phyloP scores from a whole-genome alignment of 2,797 vertebrate species.

The Amblyraja radiata region DNA sequence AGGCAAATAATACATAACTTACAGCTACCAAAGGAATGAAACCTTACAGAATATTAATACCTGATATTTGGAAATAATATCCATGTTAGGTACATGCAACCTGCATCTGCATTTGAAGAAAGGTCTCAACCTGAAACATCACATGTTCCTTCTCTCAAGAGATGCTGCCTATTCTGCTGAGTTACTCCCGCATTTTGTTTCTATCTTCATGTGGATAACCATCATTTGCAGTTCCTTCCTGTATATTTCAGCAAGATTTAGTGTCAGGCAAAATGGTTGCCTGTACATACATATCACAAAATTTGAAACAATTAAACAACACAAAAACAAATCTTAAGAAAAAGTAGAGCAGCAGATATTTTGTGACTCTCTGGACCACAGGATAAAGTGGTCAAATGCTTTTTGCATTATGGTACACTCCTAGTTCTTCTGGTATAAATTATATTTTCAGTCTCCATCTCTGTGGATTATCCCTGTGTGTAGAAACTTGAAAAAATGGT shows the following conservation, averaged over 20 bases:
- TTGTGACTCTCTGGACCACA: not conserved
- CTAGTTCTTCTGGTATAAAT: not conserved
- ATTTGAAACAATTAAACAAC: too few relatives aligned
- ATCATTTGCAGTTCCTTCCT: too few relatives aligned
- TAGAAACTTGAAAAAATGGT: not conserved
- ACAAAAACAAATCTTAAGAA: too few relatives aligned
- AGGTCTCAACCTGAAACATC: too few relatives aligned
- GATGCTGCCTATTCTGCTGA: too few relatives aligned
- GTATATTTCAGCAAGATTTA: not conserved
- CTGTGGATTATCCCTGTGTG: not conserved
- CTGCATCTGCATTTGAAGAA: not conserved
- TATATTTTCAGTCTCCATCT: not conserved
- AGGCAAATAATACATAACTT: not conserved
- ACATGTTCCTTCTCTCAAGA: too few relatives aligned
- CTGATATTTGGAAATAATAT: not conserved
- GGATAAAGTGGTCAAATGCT: not conserved
- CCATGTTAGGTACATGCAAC: not conserved
- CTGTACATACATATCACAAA: too few relatives aligned
- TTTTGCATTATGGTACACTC: not conserved
- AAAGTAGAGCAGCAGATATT: too few relatives aligned
- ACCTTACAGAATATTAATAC: not conserved
- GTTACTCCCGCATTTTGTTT: too few relatives aligned
- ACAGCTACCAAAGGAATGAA: not conserved
- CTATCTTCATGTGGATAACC: too few relatives aligned
- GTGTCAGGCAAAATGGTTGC: too few relatives aligned